Evolutionary conservation across 2,797 vertebrate species (phyloP).

Genomic region (Urophycis tenuis): DNA sequence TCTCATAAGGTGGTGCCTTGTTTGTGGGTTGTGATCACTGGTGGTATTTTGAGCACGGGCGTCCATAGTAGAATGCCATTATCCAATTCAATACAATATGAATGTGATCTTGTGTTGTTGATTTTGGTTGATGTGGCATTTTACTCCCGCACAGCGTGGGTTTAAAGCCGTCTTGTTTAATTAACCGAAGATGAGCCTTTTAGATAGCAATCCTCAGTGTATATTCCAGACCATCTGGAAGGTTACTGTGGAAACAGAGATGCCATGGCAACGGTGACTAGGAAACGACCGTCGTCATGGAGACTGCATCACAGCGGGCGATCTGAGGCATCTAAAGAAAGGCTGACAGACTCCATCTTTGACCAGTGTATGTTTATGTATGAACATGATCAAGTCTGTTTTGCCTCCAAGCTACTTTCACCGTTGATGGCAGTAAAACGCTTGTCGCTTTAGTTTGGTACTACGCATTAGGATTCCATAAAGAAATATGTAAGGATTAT

Average conservation of each 20-base stretch:
- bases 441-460: slow-evolving; percentile 31
- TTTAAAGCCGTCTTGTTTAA: slow-evolving; percentile 22
- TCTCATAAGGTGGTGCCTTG: not conserved
- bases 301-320: slow-evolving; percentile 84
- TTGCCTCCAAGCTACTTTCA: slow-evolving; percentile 30
- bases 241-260: slow-evolving; percentile 82
- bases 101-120: slow-evolving; percentile 4
- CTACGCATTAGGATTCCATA: slow-evolving; percentile 29
- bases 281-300: slow-evolving; percentile 88
- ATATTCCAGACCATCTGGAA: slow-evolving; percentile 82
- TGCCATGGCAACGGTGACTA: slow-evolving; percentile 90
- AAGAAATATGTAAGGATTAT: slow-evolving; percentile 21
- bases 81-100: not conserved
- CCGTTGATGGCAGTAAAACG: slow-evolving; percentile 23
- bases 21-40: not conserved
- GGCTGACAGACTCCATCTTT: slow-evolving; percentile 71
- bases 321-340: slow-evolving; percentile 85
- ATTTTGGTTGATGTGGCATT: slow-evolving; percentile 11
- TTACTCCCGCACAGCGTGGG: slow-evolving; percentile 29
- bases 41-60: not conserved
- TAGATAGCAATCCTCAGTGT: slow-evolving; percentile 46
- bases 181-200: slow-evolving; percentile 31
- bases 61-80: not conserved
- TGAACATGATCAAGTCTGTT: slow-evolving; percentile 5
- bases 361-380: slow-evolving; percentile 37